Base-by-base conservation (phyloP, 2,888 invertebrate species). In the Ichneumoninae sp. region DNA sequence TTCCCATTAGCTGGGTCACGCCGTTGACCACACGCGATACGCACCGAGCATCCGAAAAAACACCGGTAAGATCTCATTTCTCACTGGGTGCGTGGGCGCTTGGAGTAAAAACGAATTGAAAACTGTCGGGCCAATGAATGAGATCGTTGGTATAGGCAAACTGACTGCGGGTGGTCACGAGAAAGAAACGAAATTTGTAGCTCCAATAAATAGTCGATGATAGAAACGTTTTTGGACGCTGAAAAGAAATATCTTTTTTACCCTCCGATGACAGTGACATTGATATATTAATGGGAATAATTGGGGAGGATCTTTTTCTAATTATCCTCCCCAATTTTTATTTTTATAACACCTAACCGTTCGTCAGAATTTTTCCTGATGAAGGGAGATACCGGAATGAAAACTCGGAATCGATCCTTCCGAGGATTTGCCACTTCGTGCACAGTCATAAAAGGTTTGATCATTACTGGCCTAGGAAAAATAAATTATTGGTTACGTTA, bases 1-100 rank as follows among this genome's bases (percentile, higher is more conserved):
- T 22, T 33, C 62, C 57, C 54, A 19, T 13, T 33, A 36, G 65
- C 40, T 7, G 62, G 22, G 65, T 19, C 65, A 30, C 26, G 40
- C 26, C 33, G 69, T 60, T 79, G 69, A 79, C 77, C 86, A 81
- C 87, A 87, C 86, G 83, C 86, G 86, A 84, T 82, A 80, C 80
- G 50, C 52, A 78, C 83, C 81, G 50, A 65, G 57, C 69, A 44
- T 72, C 62, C 75, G 70, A 79, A 75, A 76, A 79, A 66, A 30
- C 36, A 13, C 57, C 40, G n/a, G 16, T n/a, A 65, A 54, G 30
- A 80, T 26, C 71, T 47, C 19, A 40, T 4, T 69, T 30, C 54
- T 68, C 68, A 33, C 22, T 19, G 47, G 26, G 33, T 66, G 33
- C 62, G 71, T 62, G 71, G n/a, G 50, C 19, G 26, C 10, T 50